These are phyloP conservation scores for Formica exsecta DNA, from an alignment of 1,140 invertebrate genomes.

Conservation along the genomic window DNA sequence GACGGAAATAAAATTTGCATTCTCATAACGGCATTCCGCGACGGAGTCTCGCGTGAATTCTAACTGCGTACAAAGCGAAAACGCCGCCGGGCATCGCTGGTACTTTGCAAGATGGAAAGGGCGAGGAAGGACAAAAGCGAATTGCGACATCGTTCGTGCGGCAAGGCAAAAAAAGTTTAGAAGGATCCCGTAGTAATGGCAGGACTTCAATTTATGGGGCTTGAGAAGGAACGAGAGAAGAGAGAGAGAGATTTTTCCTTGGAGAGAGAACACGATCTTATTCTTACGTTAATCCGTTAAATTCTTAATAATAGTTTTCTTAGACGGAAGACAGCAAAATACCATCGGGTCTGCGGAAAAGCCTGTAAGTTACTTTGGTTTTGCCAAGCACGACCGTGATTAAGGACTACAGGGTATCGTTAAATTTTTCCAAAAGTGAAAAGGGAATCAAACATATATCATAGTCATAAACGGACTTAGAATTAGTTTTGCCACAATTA, in stretches of 20 bases:
- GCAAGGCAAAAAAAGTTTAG: conserved; percentile 56
- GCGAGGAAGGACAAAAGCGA: conserved; percentile 59
- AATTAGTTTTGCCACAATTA: neutral
- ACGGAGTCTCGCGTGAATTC: conserved; percentile 59
- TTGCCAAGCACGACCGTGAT: conserved; percentile 17
- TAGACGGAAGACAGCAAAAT: conserved; percentile 37
- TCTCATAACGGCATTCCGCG: conserved; percentile 60
- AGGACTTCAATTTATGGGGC: conserved; percentile 49
- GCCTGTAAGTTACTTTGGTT: conserved; percentile 18
- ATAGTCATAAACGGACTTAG: neutral
- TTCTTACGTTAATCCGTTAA: conserved; percentile 56
- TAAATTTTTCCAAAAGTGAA: conserved; percentile 27
- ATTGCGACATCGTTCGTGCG: conserved; percentile 56
- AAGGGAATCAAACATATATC: conserved; percentile 12
- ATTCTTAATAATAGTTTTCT: conserved; percentile 54
- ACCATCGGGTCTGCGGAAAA: neutral
- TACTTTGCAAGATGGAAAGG: conserved; percentile 59
- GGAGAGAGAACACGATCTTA: conserved; percentile 21
- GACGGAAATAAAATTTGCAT: conserved; percentile 64
- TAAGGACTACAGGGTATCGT: conserved; percentile 33
- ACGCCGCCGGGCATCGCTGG: conserved; percentile 52
- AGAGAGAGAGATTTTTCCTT: conserved; percentile 26
- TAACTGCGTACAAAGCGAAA: conserved; percentile 63
- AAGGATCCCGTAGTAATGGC: conserved; percentile 43
- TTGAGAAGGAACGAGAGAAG: neutral